Evolutionary conservation across 2,797 vertebrate species (phyloP).

Genomic region (Vespertilio murinus): DNA sequence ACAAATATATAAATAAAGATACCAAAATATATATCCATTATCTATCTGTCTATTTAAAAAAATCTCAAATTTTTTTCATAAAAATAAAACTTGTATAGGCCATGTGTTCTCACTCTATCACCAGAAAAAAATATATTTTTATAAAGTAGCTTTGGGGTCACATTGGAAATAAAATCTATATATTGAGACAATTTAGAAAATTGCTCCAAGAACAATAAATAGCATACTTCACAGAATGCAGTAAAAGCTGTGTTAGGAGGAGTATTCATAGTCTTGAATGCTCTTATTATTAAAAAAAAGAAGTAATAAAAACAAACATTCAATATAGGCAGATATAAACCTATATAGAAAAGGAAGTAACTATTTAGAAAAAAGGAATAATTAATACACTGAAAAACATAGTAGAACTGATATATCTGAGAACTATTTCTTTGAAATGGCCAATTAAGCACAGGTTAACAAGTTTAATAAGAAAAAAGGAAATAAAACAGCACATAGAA

Average conservation of each 20-base stretch:
- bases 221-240: neutral
- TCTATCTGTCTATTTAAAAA: neutral
- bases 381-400: neutral
- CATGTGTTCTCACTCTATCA: neutral
- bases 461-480: neutral
- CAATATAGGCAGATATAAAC: neutral
- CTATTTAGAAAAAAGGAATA: neutral
- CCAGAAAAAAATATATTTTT: neutral
- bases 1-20: neutral
- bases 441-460: neutral
- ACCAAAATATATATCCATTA: neutral
- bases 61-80: neutral
- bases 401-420: neutral
- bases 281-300: neutral
- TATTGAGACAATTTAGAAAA: slow-evolving; percentile 16
- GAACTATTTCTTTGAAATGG: slow-evolving; percentile 2
- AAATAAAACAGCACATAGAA: neutral
- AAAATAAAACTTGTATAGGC: neutral
- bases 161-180: neutral
- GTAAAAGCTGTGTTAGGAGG: slow-evolving; percentile 35
- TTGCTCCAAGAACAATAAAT: neutral
- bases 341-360: neutral
- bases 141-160: neutral
- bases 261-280: slow-evolving; percentile 23
- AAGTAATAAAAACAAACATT: slow-evolving; percentile 14